Conservation (phyloP, 2,113 vertebrate species). For the Rhinoptilus africanus region DNA sequence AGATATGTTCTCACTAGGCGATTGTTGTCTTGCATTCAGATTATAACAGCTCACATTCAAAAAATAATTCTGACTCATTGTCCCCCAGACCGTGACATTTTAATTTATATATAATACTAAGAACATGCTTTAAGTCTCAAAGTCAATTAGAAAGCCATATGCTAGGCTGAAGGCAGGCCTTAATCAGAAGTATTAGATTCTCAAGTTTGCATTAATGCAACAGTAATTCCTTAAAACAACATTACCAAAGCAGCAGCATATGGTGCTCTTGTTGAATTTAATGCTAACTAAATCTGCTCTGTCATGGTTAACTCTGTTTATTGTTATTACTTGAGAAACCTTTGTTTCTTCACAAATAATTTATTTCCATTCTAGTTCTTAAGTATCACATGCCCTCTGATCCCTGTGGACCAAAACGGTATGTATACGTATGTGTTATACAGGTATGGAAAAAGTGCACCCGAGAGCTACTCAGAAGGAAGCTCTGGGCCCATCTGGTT, state of each 20-base stretch:
- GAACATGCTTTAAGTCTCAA: not conserved
- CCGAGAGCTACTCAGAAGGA: slow-evolving; percentile 68
- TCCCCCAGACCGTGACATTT: not conserved
- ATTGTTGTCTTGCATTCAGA: not conserved
- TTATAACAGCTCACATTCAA: not conserved
- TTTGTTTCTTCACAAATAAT: not conserved
- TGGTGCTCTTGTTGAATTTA: not conserved
- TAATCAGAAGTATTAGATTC: not conserved
- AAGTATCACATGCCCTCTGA: not conserved
- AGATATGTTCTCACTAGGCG: not conserved
- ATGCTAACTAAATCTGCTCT: not conserved
- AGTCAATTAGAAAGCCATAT: not conserved
- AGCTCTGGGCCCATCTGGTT: slow-evolving; percentile 82
- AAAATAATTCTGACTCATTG: not conserved
- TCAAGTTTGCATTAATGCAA: not conserved
- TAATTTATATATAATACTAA: not conserved
- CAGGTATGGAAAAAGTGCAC: slow-evolving; percentile 78
- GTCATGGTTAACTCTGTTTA: not conserved
- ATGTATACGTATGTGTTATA: not conserved
- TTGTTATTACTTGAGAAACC: not conserved
- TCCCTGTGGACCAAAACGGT: not conserved
- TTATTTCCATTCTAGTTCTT: not conserved
- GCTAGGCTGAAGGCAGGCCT: not conserved
- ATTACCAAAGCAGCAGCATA: not conserved
- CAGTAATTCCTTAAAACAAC: not conserved